phyloP scores from a whole-genome alignment of 2,888 invertebrate genomes.

The Eristalis pertinax region DNA sequence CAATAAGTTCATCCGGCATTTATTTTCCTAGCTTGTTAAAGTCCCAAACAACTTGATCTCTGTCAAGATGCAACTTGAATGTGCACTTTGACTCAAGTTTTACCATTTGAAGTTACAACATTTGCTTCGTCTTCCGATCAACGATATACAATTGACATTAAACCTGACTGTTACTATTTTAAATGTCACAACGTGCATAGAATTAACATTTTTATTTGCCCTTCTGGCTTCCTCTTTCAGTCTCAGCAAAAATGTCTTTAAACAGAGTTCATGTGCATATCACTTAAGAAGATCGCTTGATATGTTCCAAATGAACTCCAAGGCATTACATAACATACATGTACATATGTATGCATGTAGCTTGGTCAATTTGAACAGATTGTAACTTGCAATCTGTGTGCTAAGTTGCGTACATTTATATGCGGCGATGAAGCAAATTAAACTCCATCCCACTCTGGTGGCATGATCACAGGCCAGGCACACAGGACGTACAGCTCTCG shows the following conservation, averaged over 20 bases:
- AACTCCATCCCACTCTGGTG: background rate
- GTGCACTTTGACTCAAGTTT: background rate
- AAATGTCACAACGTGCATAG: background rate
- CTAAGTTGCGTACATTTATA: slow-evolving; percentile 4
- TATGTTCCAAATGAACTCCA: background rate
- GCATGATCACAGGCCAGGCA: background rate
- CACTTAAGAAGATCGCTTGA: background rate
- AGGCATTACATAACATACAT: background rate
- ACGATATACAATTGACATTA: background rate
- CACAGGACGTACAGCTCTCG: background rate
- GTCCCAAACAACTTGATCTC: background rate
- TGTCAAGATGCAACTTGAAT: background rate
- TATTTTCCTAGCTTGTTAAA: background rate
- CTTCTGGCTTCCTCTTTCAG: background rate
- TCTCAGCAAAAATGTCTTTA: background rate
- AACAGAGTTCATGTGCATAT: background rate
- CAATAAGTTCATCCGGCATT: too few relatives aligned
- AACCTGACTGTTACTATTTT: background rate
- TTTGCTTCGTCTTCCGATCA: background rate
- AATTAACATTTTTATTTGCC: background rate
- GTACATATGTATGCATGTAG: too few relatives aligned
- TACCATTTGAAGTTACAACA: background rate
- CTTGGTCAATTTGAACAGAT: background rate
- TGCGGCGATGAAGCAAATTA: slow-evolving; percentile 19
- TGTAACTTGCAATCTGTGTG: slow-evolving; percentile 18